Evolutionary conservation across 2,113 vertebrate genomes (phyloP), one percentile per base, ranked within the genome.

Genomic region (Micromys minutus): DNA sequence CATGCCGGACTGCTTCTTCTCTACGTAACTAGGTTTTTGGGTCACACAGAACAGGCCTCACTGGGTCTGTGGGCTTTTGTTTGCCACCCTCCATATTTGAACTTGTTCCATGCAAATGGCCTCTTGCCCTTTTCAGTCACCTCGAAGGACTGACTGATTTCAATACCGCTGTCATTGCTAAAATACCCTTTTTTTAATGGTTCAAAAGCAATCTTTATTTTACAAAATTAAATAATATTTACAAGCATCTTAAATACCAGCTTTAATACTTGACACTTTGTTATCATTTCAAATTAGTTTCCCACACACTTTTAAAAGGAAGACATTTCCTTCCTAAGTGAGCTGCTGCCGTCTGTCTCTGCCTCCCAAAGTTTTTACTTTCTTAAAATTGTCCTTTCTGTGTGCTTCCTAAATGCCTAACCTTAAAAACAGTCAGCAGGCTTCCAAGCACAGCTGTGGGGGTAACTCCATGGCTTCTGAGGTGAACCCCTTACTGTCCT

Each of bases 201-300:
- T 93, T 98, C 98, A 98, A 98, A 98, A 98, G 96, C 98, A 97
- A 97, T 95, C 97, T 99, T 99, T 99, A 99, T 99, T 99, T 98
- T 99, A 99, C 98, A 99, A 99, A 99, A 98, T 98, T 98, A 98
- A 98, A 98, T 98, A 98, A 92, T 98, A 98, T 98, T 98, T 99
- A 99, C 98, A 98, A 97, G 95, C 97, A 98, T 98, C 97, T 98
- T 97, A 98, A 98, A 98, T 98, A 98, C 84, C 98, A 98, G 98
- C 89, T 97, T 97, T 97, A 98, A 98, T 97, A 97, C 90, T 96
- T 96, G 95, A 97, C 93, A 95, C 92, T 93, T n/a, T n/a, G n/a
- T 97, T 97, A 97, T 42, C 94, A 95, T 88, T 97, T 97, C 92
- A 97, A 96, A 94, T 95, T 95, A 96, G 76, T 95, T 97, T 97